phyloP scores from a whole-genome alignment of 2,797 vertebrate genomes.

The Monodelphis domestica region DNA sequence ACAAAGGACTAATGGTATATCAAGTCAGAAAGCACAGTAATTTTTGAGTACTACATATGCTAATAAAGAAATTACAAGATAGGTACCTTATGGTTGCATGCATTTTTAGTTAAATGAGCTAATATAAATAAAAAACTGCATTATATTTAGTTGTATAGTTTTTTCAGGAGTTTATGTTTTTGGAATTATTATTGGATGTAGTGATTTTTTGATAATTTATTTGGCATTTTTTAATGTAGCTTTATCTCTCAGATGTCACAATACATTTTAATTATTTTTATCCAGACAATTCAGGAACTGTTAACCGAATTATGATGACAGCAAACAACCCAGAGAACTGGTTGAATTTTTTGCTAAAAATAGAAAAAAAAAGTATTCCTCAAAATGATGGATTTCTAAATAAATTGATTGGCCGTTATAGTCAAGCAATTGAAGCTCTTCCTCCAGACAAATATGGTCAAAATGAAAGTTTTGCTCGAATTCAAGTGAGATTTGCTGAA shows the following conservation, averaged over 20 bases:
- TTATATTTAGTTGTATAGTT: background rate
- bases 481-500: slow-evolving; percentile 95
- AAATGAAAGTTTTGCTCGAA: slow-evolving; percentile 94
- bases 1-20: background rate
- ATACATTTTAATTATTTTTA: slow-evolving; percentile 55
- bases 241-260: background rate
- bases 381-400: slow-evolving; percentile 88
- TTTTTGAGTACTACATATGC: background rate
- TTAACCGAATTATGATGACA: slow-evolving; percentile 91
- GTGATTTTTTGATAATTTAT: slow-evolving; percentile 27
- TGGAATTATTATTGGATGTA: slow-evolving; percentile 3
- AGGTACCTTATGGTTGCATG: background rate
- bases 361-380: slow-evolving; percentile 91
- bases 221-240: slow-evolving; percentile 21
- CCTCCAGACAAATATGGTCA: slow-evolving; percentile 91
- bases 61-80: background rate
- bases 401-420: slow-evolving; percentile 91
- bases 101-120: background rate
- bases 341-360: slow-evolving; percentile 88
- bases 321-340: slow-evolving; percentile 93
- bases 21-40: background rate
- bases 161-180: slow-evolving; percentile 22
- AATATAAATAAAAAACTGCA: too few relatives aligned
- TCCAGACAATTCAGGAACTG: slow-evolving; percentile 94
- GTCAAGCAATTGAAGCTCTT: slow-evolving; percentile 91